Conservation (phyloP, 1,140 invertebrate genomes). For the Rhyzopertha dominica region DNA sequence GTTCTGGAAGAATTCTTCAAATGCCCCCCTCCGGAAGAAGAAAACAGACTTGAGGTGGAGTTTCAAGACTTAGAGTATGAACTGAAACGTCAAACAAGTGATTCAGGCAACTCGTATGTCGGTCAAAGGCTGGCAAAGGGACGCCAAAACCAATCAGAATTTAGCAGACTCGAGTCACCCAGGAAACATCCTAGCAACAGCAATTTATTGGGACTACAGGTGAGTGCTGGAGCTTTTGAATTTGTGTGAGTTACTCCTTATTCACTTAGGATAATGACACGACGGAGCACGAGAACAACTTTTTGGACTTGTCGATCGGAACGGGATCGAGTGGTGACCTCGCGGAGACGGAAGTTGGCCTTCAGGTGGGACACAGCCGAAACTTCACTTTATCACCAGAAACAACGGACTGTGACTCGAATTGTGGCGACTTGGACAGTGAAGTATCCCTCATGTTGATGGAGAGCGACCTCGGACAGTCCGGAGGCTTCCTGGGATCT, state of each 20-base stretch:
- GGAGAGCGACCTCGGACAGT: slow-evolving; percentile 58
- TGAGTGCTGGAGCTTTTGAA: slow-evolving; percentile 28
- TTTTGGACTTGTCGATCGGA: slow-evolving; percentile 59
- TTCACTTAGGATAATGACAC: slow-evolving; percentile 47
- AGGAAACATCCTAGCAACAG: slow-evolving; percentile 51
- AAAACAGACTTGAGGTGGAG: slow-evolving; percentile 45
- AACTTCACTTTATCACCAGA: slow-evolving; percentile 90
- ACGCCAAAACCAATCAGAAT: slow-evolving; percentile 39
- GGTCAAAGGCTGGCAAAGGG: slow-evolving; percentile 71
- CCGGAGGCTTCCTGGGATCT: slow-evolving; percentile 46
- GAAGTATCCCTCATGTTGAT: slow-evolving; percentile 68
- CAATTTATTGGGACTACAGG: slow-evolving; percentile 51
- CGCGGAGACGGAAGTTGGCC: slow-evolving; percentile 61
- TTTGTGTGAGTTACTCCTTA: slow-evolving; percentile 7
- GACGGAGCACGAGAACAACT: slow-evolving; percentile 58
- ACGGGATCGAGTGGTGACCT: slow-evolving; percentile 64
- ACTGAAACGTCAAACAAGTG: slow-evolving; percentile 57
- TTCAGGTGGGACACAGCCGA: slow-evolving; percentile 60
- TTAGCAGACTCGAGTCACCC: slow-evolving; percentile 49
- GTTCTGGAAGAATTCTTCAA: slow-evolving; percentile 89
- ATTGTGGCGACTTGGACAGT: slow-evolving; percentile 78
- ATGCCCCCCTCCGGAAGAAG: slow-evolving; percentile 61
- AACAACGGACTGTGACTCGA: slow-evolving; percentile 92
- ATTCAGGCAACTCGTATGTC: slow-evolving; percentile 68
- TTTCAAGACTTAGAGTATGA: slow-evolving; percentile 77